Percentiles rank a stretch among this genome's conserved stretches.
Conservation (phyloP, 2,113 vertebrate genomes). For the Penelope pileata region DNA sequence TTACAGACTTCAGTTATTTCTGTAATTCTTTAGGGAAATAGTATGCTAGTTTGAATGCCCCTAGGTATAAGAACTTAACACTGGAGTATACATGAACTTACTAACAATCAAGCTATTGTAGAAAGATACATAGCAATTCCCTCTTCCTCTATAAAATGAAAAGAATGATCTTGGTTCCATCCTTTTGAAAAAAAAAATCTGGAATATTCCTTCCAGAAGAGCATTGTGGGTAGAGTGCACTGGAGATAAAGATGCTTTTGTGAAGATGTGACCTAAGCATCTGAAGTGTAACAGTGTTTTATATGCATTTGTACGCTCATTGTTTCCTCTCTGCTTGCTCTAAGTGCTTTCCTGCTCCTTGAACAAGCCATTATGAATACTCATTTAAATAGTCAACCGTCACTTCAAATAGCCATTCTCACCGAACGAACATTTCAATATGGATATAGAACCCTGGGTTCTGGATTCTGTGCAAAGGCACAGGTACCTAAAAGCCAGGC, state of each 20-base stretch:
- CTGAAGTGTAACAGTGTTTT: fast-evolving
- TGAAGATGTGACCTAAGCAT: background rate
- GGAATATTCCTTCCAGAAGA: background rate
- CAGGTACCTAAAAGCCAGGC: background rate
- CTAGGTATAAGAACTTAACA: background rate
- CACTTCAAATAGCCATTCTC: background rate
- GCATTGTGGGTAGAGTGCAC: background rate
- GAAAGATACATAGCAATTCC: background rate
- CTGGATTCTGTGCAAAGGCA: background rate
- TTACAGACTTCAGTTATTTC: background rate
- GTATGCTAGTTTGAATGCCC: background rate
- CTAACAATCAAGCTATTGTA: background rate
- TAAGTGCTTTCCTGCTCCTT: background rate
- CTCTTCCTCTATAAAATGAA: background rate
- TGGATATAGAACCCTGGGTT: background rate
- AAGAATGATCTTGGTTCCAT: background rate
- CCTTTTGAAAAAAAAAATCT: background rate
- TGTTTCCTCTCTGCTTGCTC: background rate
- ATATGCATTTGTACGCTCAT: background rate
- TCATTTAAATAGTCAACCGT: background rate
- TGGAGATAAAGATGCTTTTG: background rate
- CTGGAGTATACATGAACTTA: background rate
- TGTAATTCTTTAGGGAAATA: background rate
- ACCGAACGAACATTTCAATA: background rate
- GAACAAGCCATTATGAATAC: background rate